Evolutionary conservation across 2,797 vertebrate species (phyloP), one percentile per base, ranked within the genome.

Genomic region (Sebastiscus tertius): DNA sequence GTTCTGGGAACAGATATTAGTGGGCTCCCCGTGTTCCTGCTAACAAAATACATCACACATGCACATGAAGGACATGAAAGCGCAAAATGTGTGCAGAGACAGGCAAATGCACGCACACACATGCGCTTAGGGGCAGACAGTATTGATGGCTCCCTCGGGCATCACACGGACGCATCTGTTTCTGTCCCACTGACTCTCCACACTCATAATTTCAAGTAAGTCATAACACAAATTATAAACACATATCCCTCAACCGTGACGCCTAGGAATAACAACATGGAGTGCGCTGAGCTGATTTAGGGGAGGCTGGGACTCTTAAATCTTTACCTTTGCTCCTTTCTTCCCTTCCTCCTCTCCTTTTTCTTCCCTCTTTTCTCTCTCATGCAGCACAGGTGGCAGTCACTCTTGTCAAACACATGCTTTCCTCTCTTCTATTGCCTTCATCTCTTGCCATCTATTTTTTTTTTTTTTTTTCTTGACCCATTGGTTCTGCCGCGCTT

Each of bases 151-250:
- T 95, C 94, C 93, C 94, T 75, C 70, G 91, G 92, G 94, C 89
- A 90, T 89, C 89, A 76, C 91, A 78, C 22, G 72, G 93, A 93
- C 88, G 90, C 93, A 95, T 96, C 94, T 95, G 94, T 95, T 95
- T 94, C 92, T 95, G 93, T 94, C 94, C 86, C 75, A 39, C 91
- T 91, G 90, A 93, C 92, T 95, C 90, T 89, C 91, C 86, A 87
- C 89, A 80, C 92, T 93, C 93, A 95, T 95, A 93, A 95, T 94
- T 96, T 94, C 89, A 94, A 94, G 92, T 92, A 94, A 95, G 94
- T 95, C 94, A 94, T 95, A 95, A 95, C 94, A 94, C 93, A 95
- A 95, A 96, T 96, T 95, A 93, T 95, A 95, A 96, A 95, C 95
- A 95, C 93, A 89, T 94, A 95, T 96, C 89, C 88, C 84, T 95